These are phyloP conservation scores for Rhorus exstirpatorius DNA, from an alignment of 2,888 invertebrate genomes.

Conservation along the genomic window DNA sequence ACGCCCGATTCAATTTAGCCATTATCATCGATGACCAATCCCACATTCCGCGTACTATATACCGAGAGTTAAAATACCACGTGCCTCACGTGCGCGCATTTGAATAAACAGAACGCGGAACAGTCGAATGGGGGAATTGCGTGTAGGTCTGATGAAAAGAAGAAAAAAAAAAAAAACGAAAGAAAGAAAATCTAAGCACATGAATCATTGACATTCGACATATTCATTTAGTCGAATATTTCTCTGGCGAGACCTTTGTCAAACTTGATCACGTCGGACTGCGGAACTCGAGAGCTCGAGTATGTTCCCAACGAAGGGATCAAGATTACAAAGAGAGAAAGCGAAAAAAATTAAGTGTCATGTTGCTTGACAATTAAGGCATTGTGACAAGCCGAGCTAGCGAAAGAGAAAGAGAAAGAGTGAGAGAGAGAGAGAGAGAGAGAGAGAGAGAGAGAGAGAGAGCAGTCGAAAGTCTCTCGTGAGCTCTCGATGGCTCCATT, in stretches of 20 bases:
- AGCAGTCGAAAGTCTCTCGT: slow-evolving; percentile 61
- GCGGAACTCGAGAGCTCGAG: slow-evolving; percentile 7
- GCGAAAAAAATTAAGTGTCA: slow-evolving; percentile 44
- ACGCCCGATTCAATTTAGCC: slow-evolving; percentile 14
- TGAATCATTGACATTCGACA: neutral
- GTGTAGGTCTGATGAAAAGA: neutral
- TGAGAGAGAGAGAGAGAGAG: neutral
- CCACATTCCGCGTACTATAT: slow-evolving; percentile 2
- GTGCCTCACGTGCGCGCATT: neutral
- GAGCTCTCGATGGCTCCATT: slow-evolving; percentile 56
- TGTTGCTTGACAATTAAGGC: slow-evolving; percentile 61
- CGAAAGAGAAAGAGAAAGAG: slow-evolving; percentile 13
- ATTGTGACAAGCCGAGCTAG: slow-evolving; percentile 33
- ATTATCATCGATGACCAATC: slow-evolving; percentile 31
- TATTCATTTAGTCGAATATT: slow-evolving; percentile 3
- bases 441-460: slow-evolving; percentile 13
- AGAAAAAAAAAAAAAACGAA: neutral
- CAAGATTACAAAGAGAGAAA: slow-evolving; percentile 47
- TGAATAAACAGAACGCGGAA: slow-evolving; percentile 30
- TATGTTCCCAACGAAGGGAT: slow-evolving; percentile 22
- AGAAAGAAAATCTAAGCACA: slow-evolving; percentile 8
- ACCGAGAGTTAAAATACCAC: slow-evolving; percentile 1
- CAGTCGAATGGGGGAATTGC: slow-evolving; percentile 2
- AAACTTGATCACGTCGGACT: neutral
- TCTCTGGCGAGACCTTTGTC: slow-evolving; percentile 9